Evolutionary conservation across 1,140 invertebrate species (phyloP).

Genomic region (Sitodiplosis mosellana): DNA sequence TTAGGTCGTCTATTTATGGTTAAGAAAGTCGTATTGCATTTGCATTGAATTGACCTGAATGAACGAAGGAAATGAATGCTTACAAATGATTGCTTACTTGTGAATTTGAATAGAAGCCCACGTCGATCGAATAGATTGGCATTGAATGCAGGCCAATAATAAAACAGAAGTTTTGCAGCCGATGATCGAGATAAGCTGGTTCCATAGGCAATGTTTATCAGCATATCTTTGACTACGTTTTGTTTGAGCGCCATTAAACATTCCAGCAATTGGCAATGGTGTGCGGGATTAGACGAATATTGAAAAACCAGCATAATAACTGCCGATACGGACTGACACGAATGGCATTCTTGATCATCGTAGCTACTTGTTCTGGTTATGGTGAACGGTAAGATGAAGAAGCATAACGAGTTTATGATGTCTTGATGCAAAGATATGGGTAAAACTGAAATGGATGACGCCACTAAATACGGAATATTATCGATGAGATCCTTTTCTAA

Average conservation of each 20-base stretch:
- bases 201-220: slow-evolving; percentile 93
- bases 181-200: slow-evolving; percentile 76
- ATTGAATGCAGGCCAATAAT: slow-evolving; percentile 98
- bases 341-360: slow-evolving; percentile 60
- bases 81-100: slow-evolving; percentile 38
- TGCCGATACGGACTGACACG: slow-evolving; percentile 78
- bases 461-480: slow-evolving; percentile 83
- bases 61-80: too few species aligned
- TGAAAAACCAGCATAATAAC: slow-evolving; percentile 97
- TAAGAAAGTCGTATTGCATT: too few species aligned
- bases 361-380: slow-evolving; percentile 48
- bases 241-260: slow-evolving; percentile 84
- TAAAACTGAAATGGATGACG: slow-evolving; percentile 81
- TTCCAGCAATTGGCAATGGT: slow-evolving; percentile 87
- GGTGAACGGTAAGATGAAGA: slow-evolving; percentile 91
- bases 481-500: slow-evolving; percentile 91
- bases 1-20: slow-evolving; percentile 36
- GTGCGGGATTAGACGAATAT: slow-evolving; percentile 83
- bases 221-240: slow-evolving; percentile 76
- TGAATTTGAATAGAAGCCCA: slow-evolving; percentile 73
- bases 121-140: slow-evolving; percentile 81
- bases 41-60: too few species aligned
- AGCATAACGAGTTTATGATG: slow-evolving; percentile 87
- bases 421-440: slow-evolving; percentile 83
- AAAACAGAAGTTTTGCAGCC: slow-evolving; percentile 91